These are phyloP conservation scores for Hippoglossus hippoglossus DNA, from an alignment of 2,797 vertebrate species.

Conservation along the genomic window DNA sequence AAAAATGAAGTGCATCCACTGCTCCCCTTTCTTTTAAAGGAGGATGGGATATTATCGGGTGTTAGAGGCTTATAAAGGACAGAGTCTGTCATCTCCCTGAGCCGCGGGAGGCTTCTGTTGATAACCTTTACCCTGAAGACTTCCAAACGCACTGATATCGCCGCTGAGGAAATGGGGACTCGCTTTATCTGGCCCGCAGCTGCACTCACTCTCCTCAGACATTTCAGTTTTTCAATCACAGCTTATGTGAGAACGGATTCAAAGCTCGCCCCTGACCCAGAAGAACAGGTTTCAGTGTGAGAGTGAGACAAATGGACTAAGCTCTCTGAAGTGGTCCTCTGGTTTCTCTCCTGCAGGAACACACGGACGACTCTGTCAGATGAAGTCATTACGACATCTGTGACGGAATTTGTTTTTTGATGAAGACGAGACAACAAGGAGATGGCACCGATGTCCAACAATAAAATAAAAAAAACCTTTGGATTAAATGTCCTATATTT, in stretches of 20 bases:
- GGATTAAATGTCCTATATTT: no score
- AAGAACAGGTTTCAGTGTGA: conserved; percentile 23
- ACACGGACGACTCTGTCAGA: no score
- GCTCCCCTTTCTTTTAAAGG: conserved; percentile 1
- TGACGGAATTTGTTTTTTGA: no score
- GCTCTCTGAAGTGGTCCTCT: background rate
- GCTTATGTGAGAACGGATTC: conserved; percentile 47
- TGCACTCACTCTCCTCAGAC: conserved; percentile 29
- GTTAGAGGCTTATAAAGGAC: conserved; percentile 57
- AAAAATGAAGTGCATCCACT: background rate
- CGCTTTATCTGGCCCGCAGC: conserved; percentile 46
- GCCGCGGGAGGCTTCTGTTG: conserved; percentile 49
- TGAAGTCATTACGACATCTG: no score
- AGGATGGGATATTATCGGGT: conserved; percentile 44
- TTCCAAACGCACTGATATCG: conserved; percentile 40
- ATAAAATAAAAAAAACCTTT: no score
- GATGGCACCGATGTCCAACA: no score
- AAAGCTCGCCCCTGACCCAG: conserved; percentile 56
- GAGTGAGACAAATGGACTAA: conserved; percentile 6
- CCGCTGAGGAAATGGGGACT: conserved; percentile 34
- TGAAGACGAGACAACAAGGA: no score
- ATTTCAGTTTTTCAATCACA: conserved; percentile 52
- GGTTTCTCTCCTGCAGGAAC: background rate
- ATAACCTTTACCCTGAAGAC: conserved; percentile 68
- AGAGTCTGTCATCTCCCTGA: conserved; percentile 37